phyloP scores from a whole-genome alignment of 1,140 invertebrate species.

The Panonychus citri region DNA sequence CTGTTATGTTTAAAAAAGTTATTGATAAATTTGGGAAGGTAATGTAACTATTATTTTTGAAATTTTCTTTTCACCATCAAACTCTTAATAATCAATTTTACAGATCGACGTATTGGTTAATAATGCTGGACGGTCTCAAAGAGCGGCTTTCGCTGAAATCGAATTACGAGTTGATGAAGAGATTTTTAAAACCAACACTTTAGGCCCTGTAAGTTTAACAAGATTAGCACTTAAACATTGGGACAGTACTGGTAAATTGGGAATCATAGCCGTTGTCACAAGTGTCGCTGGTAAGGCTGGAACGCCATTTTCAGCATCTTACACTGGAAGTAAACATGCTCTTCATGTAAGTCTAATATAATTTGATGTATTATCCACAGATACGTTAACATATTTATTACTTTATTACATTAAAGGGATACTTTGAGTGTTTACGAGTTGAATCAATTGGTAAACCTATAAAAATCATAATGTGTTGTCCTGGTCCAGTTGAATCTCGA shows the following conservation, averaged over 20 bases:
- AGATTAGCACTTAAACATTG: slow-evolving; percentile 42
- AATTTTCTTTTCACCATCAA: neutral
- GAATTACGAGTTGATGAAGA: slow-evolving; percentile 42
- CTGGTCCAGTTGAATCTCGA: slow-evolving; percentile 46
- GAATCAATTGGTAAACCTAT: slow-evolving; percentile 25
- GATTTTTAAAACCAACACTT: slow-evolving; percentile 58
- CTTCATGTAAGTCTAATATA: slow-evolving; percentile 50
- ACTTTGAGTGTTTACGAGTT: slow-evolving; percentile 9
- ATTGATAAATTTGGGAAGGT: slow-evolving; percentile 41
- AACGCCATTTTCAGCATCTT: slow-evolving; percentile 45
- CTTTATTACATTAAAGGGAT: slow-evolving; percentile 7
- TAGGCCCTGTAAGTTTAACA: slow-evolving; percentile 43
- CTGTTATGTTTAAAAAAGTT: slow-evolving; percentile 35
- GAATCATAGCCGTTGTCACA: slow-evolving; percentile 46
- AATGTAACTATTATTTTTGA: neutral
- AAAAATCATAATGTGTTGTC: slow-evolving; percentile 40
- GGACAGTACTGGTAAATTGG: slow-evolving; percentile 23
- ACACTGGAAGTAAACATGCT: slow-evolving; percentile 54
- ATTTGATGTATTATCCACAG: too few species aligned
- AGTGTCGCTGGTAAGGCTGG: slow-evolving; percentile 43
- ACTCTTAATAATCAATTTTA: slow-evolving; percentile 3
- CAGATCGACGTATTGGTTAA: slow-evolving; percentile 52
- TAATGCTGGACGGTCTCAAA: slow-evolving; percentile 57
- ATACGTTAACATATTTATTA: too few species aligned
- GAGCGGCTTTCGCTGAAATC: slow-evolving; percentile 49